Evolutionary conservation across 2,113 vertebrate species (phyloP).

Genomic region (Oryzias javanicus): DNA sequence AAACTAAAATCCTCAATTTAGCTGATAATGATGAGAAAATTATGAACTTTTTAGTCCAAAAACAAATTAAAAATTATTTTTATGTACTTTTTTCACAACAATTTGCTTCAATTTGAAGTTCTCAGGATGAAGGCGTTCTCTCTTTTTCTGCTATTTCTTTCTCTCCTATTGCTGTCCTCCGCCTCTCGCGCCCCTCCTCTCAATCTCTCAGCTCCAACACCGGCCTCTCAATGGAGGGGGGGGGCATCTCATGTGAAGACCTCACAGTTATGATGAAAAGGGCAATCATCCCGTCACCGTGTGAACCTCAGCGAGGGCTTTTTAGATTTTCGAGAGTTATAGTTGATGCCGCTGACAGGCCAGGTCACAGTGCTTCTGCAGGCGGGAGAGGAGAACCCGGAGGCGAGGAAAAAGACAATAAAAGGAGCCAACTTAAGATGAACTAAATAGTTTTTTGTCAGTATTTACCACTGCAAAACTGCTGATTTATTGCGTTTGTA

Average conservation of each 20-base stretch:
- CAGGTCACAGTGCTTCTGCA: slow-evolving; percentile 46
- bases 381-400: slow-evolving; percentile 4
- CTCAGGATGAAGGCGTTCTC: neutral
- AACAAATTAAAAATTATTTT: too few relatives aligned
- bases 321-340: slow-evolving; percentile 50
- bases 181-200: neutral
- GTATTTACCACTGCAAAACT: neutral
- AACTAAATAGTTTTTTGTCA: neutral
- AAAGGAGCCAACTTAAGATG: neutral
- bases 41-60: too few relatives aligned
- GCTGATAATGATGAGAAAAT: too few relatives aligned
- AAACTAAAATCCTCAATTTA: too few relatives aligned
- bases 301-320: slow-evolving; percentile 42
- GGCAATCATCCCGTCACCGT: slow-evolving; percentile 68
- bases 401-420: neutral
- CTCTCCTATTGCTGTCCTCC: slow-evolving; percentile 8
- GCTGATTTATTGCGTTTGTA: neutral
- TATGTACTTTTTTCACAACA: too few relatives aligned
- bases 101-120: neutral
- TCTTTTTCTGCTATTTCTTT: neutral
- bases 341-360: slow-evolving; percentile 55
- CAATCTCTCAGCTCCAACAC: slow-evolving; percentile 4
- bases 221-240: slow-evolving; percentile 43
- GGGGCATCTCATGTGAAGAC: slow-evolving; percentile 63
- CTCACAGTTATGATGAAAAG: slow-evolving; percentile 67